These are phyloP conservation scores for Holothuria glaberrima DNA, from an alignment of 35 echinoderm and acorn worm genomes.

Conservation along the genomic window DNA sequence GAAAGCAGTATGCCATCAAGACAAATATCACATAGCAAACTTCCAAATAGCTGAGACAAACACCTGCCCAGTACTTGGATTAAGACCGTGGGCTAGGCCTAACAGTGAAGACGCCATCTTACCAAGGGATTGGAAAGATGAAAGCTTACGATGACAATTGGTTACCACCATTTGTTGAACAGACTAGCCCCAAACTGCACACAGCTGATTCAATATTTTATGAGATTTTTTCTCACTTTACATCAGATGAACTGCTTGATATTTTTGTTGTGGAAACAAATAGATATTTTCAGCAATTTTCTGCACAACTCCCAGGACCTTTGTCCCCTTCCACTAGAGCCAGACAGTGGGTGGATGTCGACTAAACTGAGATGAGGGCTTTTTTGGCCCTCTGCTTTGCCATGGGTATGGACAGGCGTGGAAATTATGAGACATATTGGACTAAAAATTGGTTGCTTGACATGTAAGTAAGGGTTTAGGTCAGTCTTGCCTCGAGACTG, in stretches of 20 bases:
- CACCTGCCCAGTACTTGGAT: background rate
- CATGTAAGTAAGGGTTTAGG: too few relatives aligned
- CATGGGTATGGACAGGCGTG: too few relatives aligned
- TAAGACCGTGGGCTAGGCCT: background rate
- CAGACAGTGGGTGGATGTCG: background rate
- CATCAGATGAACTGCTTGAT: background rate
- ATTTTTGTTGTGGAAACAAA: background rate
- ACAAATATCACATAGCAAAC: background rate
- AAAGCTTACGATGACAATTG: conserved; percentile 11
- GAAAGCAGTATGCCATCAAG: background rate
- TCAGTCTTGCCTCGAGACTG: background rate
- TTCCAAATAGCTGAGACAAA: background rate
- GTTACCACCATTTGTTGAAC: background rate
- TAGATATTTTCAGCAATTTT: conserved; percentile 5
- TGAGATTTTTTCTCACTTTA: background rate
- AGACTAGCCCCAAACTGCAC: background rate
- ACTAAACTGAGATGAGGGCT: background rate
- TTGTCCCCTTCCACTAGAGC: background rate
- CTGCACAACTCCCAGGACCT: too few relatives aligned
- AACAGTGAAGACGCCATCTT: too few relatives aligned
- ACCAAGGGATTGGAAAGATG: conserved; percentile 9
- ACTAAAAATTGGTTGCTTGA: too few relatives aligned
- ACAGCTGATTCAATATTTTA: conserved; percentile 4
- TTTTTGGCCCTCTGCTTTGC: background rate
- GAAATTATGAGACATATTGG: too few relatives aligned